Base-by-base conservation (phyloP, 2,113 vertebrate species). In the Lasiurus cinereus region DNA sequence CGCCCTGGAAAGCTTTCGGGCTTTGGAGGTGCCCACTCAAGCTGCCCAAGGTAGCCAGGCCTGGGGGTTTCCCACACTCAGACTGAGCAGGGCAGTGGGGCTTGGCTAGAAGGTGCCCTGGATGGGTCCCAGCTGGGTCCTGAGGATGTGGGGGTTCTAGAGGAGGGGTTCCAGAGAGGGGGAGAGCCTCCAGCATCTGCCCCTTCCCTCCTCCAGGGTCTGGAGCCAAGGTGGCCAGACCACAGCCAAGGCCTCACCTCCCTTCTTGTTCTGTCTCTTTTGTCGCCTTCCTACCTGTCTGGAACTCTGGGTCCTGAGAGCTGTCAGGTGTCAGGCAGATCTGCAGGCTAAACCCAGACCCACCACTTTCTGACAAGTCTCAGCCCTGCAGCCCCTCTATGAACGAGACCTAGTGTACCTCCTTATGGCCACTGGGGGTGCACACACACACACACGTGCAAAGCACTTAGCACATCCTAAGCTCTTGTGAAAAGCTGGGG, bases 31-130 rank as follows among this genome's bases (percentile, higher is more conserved):
- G 18, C 98, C 98, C 69, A 77, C 39, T 95, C 97, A 92, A 90
- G 97, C 86, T 24, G 73, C 96, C 36, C 98, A 98, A 99, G 99
- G 99, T 99, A 93, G 54, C 70, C 74, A 8, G 1, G n/a, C 22
- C 88, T 59, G 8, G 12, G 27, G 4, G 3, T 10, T 16, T 36
- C 59, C 78, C 18, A 15, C 15, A 4, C 62, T 19, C 50, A 21
- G 7, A 43, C 36, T 6, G 31, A 12, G 18, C 1, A 2, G n/a
- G 14, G 6, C 0, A 0, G 11, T 39, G 21, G 29, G 9, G 2
- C 56, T 59, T 36, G n/a, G 13, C 62, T 15, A 16, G 6, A 64
- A 19, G 11, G 18, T 24, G 3, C 79, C 22, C 5, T 39, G 22
- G 15, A 22, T 56, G 24, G 52, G 8, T 31, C 80, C 36, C 33